Conservation (phyloP, 2,797 vertebrate genomes). For the Sphaeramia orbicularis region DNA sequence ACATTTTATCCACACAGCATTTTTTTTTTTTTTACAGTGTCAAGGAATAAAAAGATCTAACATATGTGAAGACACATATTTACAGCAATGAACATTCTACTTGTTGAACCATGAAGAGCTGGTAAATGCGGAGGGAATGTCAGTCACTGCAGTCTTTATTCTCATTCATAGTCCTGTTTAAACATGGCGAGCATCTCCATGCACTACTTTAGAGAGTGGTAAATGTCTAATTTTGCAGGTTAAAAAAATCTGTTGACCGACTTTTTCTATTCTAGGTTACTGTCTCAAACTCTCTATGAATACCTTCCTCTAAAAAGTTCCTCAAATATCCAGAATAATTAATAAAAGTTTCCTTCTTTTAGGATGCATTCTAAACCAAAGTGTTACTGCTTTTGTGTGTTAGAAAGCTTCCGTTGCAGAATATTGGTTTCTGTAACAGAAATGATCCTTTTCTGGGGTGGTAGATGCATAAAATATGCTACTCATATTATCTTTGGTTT, state of each 20-base stretch:
- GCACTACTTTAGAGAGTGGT: no score
- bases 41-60: no score
- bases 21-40: no score
- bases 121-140: not conserved
- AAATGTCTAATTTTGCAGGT: no score
- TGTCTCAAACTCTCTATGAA: slow-evolving; percentile 1
- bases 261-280: slow-evolving; percentile 1
- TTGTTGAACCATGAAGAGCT: not conserved
- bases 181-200: not conserved
- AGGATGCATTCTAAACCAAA: not conserved
- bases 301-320: not conserved
- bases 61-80: not conserved
- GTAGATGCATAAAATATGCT: not conserved
- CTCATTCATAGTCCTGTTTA: slow-evolving; percentile 6
- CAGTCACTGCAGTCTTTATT: slow-evolving; percentile 2
- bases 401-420: not conserved
- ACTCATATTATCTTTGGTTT: not conserved
- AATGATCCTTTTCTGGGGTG: not conserved
- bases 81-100: not conserved
- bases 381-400: not conserved
- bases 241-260: not conserved
- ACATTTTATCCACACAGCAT: not conserved
- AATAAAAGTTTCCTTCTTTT: no score
- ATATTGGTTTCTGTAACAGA: not conserved
- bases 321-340: no score